Percentiles rank a stretch among this genome's conserved stretches.
phyloP scores from a whole-genome alignment of 2,888 invertebrate genomes.

The Lomographa bimaculata region DNA sequence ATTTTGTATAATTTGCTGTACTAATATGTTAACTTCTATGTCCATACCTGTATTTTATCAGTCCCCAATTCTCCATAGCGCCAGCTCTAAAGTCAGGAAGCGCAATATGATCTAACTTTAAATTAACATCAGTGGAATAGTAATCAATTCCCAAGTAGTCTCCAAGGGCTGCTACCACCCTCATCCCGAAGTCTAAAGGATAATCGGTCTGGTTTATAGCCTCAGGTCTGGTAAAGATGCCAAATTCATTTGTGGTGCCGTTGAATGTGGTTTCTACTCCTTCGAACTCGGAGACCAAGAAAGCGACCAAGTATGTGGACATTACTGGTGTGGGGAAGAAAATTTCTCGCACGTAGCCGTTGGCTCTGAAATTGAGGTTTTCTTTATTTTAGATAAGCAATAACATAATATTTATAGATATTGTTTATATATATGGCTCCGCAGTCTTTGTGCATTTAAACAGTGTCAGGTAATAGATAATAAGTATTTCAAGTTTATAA shows the following conservation, averaged over 20 bases:
- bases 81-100: slow-evolving; percentile 92
- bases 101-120: slow-evolving; percentile 93
- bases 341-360: slow-evolving; percentile 86
- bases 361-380: slow-evolving; percentile 58
- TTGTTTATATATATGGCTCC: too few relatives aligned
- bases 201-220: slow-evolving; percentile 87
- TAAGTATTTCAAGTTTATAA: too few relatives aligned
- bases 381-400: too few relatives aligned
- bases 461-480: too few relatives aligned
- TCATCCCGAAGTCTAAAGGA: slow-evolving; percentile 84
- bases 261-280: slow-evolving; percentile 45
- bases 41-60: slow-evolving; percentile 90
- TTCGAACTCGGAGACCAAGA: slow-evolving; percentile 90
- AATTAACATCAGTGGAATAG: slow-evolving; percentile 77
- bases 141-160: slow-evolving; percentile 84
- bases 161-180: slow-evolving; percentile 76
- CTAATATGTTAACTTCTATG: too few relatives aligned
- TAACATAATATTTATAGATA: too few relatives aligned
- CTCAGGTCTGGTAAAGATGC: slow-evolving; percentile 87
- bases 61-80: slow-evolving; percentile 97
- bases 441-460: too few relatives aligned
- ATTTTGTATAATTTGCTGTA: too few relatives aligned
- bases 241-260: slow-evolving; percentile 59
- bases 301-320: slow-evolving; percentile 93
- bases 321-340: slow-evolving; percentile 86